Evolutionary conservation across 2,113 vertebrate species (phyloP).

Genomic region (Podarcis muralis): DNA sequence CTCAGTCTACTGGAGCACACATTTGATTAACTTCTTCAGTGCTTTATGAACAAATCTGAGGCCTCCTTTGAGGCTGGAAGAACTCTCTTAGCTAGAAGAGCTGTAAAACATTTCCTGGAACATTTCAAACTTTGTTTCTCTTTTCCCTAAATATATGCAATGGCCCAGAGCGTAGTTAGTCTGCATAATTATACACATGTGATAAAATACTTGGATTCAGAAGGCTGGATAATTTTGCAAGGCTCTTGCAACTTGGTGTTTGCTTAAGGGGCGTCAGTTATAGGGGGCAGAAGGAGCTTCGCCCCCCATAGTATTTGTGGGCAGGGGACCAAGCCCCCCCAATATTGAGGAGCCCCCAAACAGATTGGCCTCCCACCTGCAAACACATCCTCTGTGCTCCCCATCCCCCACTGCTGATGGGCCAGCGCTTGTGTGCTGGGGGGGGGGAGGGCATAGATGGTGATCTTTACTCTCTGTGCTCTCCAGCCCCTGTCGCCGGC

Average conservation of each 20-base stretch:
- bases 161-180: not conserved
- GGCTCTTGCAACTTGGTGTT: not conserved
- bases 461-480: too few relatives aligned
- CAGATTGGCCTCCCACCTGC: too few relatives aligned
- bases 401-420: too few relatives aligned
- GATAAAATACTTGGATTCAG: not conserved
- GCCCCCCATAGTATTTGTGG: too few relatives aligned
- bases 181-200: not conserved
- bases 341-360: too few relatives aligned
- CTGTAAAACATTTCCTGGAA: not conserved
- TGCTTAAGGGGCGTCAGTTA: too few relatives aligned
- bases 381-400: too few relatives aligned
- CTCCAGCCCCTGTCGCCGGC: too few relatives aligned
- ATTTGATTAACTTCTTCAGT: not conserved
- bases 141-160: not conserved
- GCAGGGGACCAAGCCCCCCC: too few relatives aligned
- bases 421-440: too few relatives aligned
- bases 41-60: not conserved
- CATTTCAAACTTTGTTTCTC: not conserved
- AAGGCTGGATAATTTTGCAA: not conserved
- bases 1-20: not conserved
- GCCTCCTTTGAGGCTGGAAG: not conserved
- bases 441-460: too few relatives aligned
- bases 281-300: too few relatives aligned
- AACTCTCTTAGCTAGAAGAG: not conserved